A percentile compares a stretch with the other conserved stretches of the same genome.
Evolutionary conservation across 1,140 invertebrate species (phyloP).

Genomic region (Caenorhabditis brenneri): DNA sequence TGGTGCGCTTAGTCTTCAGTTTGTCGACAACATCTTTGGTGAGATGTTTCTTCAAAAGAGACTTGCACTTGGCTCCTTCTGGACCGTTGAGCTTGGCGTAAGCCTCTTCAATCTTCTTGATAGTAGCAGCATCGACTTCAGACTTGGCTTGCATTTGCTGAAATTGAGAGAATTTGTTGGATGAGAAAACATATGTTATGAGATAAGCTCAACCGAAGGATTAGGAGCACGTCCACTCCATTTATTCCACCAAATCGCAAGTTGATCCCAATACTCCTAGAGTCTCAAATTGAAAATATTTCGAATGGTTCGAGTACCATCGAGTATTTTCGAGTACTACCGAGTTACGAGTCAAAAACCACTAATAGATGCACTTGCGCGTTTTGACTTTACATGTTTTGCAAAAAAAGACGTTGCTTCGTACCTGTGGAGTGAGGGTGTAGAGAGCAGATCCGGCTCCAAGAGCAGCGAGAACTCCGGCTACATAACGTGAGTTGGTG

Average conservation of each 20-base stretch:
- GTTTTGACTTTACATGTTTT: too few species aligned
- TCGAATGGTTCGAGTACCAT: not conserved
- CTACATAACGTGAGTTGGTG: constrained; percentile 25
- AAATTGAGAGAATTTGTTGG: not conserved
- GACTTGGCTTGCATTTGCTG: constrained; percentile 27
- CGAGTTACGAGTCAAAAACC: too few species aligned
- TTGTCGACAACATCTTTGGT: constrained; percentile 87
- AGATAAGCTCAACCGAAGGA: too few species aligned
- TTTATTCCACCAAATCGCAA: not conserved
- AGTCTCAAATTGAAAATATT: not conserved
- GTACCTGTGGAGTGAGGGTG: constrained; percentile 26
- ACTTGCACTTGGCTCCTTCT: constrained; percentile 62
- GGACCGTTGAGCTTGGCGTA: constrained; percentile 52
- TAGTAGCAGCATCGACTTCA: constrained; percentile 4
- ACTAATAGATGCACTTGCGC: too few species aligned
- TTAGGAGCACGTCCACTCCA: not conserved
- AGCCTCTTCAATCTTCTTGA: constrained; percentile 53
- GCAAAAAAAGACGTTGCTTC: too few species aligned
- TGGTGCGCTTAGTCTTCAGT: constrained; percentile 63
- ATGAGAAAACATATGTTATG: not conserved
- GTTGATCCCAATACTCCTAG: not conserved
- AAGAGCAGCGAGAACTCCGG: constrained; percentile 16
- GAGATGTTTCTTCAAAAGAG: constrained; percentile 80
- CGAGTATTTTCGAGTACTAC: not conserved
- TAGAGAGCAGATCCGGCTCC: constrained; percentile 31